These are phyloP conservation scores for Cygnus buccinator DNA, from an alignment of 2,113 vertebrate genomes.

Conservation along the genomic window DNA sequence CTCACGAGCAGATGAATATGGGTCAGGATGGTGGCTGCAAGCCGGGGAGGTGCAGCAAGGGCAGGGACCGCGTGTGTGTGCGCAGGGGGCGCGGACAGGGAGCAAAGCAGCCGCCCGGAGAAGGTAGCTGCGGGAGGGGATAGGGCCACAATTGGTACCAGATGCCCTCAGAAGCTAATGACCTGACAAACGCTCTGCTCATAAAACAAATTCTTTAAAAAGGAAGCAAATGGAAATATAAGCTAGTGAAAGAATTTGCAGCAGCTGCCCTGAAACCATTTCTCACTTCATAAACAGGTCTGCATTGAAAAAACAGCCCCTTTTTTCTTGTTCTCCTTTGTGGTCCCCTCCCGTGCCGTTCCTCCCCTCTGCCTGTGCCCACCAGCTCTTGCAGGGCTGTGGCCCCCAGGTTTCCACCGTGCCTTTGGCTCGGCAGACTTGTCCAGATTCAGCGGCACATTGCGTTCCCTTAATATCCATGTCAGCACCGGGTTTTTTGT, in stretches of 20 bases:
- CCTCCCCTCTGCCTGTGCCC: background rate
- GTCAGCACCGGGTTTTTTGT: background rate
- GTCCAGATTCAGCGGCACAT: slow-evolving; percentile 39
- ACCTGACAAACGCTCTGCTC: slow-evolving; percentile 76
- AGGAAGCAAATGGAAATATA: slow-evolving; percentile 83
- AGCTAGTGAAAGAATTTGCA: slow-evolving; percentile 83
- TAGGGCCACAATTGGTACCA: slow-evolving; percentile 76
- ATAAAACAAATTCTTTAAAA: slow-evolving; percentile 81
- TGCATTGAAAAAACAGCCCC: slow-evolving; percentile 68
- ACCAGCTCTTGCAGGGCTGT: background rate
- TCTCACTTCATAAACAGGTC: slow-evolving; percentile 85
- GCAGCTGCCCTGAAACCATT: slow-evolving; percentile 78
- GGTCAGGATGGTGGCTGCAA: background rate
- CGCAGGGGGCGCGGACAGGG: background rate
- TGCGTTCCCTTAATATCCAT: background rate
- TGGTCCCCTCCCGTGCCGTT: slow-evolving; percentile 50
- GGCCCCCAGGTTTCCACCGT: slow-evolving; percentile 13
- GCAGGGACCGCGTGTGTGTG: fast-evolving
- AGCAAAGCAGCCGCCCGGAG: background rate
- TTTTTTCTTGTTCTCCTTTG: slow-evolving; percentile 55
- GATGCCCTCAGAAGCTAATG: slow-evolving; percentile 79
- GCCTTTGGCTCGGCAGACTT: background rate
- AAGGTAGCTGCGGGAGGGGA: slow-evolving; percentile 33
- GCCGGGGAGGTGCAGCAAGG: background rate
- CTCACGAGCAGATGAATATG: too few species aligned